A percentile compares a stretch with the other conserved stretches of the same genome.
phyloP scores from a whole-genome alignment of 1,140 invertebrate genomes.

The Eupristina koningsbergeri region DNA sequence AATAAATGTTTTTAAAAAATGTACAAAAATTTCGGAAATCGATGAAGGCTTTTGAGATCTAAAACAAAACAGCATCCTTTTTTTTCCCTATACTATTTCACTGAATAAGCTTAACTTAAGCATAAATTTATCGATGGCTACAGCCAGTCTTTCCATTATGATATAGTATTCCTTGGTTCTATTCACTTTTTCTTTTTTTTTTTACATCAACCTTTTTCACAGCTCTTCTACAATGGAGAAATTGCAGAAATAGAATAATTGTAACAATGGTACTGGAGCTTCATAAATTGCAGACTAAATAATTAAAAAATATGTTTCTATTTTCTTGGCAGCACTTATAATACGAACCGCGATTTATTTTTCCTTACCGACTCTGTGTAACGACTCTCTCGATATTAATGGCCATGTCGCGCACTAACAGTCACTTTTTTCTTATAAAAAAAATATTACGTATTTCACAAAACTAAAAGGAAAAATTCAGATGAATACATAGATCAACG shows the following conservation, averaged over 20 bases:
- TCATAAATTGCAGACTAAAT: constrained; percentile 70
- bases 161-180: neutral
- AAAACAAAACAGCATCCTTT: neutral
- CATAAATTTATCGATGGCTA: neutral
- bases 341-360: constrained; percentile 71
- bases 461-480: no score
- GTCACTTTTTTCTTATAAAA: neutral
- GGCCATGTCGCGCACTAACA: constrained; percentile 52
- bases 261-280: constrained; percentile 54
- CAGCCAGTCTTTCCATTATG: neutral
- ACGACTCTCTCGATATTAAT: constrained; percentile 64
- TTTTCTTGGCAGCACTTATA: constrained; percentile 72
- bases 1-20: no score
- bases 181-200: neutral
- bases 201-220: neutral
- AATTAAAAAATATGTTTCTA: constrained; percentile 73
- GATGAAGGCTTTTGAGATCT: no score
- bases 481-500: no score
- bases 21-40: no score
- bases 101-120: neutral
- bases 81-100: neutral
- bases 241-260: constrained; percentile 51
- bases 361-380: constrained; percentile 69
- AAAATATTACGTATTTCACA: constrained; percentile 10
- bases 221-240: constrained; percentile 34